phyloP scores from a whole-genome alignment of 2,888 invertebrate species.

The Thymelicus lineola region DNA sequence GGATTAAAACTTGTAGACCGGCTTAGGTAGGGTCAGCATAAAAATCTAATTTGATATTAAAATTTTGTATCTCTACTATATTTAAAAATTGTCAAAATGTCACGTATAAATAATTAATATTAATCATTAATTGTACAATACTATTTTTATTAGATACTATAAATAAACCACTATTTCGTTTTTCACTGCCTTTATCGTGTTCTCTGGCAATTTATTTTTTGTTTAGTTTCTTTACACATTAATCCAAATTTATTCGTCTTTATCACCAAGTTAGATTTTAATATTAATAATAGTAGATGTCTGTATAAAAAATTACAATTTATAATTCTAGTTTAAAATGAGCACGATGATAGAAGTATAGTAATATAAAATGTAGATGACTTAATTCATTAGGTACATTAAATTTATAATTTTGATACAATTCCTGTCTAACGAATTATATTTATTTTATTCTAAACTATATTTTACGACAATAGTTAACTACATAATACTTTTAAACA shows the following conservation, averaged over 20 bases:
- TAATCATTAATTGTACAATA: background rate
- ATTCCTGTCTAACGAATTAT: slow-evolving; percentile 16
- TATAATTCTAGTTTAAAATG: slow-evolving; percentile 19
- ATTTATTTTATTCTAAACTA: slow-evolving; percentile 10
- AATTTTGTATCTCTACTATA: background rate
- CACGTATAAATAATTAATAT: background rate
- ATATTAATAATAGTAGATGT: background rate
- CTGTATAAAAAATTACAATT: background rate
- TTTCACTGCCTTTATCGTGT: no score
- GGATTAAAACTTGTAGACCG: slow-evolving; percentile 74
- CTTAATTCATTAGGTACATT: slow-evolving; percentile 17
- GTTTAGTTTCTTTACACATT: no score
- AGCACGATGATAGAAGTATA: slow-evolving; percentile 31
- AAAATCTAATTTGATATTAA: slow-evolving; percentile 2
- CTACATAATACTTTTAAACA: slow-evolving; percentile 24
- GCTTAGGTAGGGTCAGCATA: slow-evolving; percentile 43
- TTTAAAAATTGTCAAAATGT: slow-evolving; percentile 18
- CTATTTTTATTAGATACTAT: background rate
- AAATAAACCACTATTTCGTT: no score
- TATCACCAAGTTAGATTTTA: background rate
- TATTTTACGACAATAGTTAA: slow-evolving; percentile 10
- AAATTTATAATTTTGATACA: slow-evolving; percentile 24
- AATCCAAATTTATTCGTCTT: no score
- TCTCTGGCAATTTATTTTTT: no score
- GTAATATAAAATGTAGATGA: slow-evolving; percentile 16